Conservation (phyloP, 2,797 vertebrate genomes). For the Syndactyla subalaris region DNA sequence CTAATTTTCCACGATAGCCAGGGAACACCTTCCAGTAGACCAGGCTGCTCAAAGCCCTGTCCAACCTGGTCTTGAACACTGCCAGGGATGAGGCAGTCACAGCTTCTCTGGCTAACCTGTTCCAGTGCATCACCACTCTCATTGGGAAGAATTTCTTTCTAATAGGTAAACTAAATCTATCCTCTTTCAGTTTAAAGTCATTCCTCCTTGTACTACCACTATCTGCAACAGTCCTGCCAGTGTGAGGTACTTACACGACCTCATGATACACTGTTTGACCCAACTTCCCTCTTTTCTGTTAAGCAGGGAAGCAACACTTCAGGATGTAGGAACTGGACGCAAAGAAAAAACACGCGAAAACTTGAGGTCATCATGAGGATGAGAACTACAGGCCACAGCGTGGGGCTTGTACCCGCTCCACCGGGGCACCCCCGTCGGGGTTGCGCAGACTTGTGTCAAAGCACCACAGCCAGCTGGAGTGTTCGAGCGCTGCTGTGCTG, state of each 20-base stretch:
- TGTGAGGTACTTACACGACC: accelerated
- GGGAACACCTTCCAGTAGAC: neutral
- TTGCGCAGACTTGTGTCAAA: neutral
- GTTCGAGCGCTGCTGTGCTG: neutral
- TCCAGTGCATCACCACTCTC: neutral
- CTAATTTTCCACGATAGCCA: neutral
- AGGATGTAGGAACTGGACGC: neutral
- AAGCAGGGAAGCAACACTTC: neutral
- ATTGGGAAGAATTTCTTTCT: neutral
- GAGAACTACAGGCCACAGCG: neutral
- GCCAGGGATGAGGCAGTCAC: neutral
- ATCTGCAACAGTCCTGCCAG: neutral
- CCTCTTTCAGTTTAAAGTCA: neutral
- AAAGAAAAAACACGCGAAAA: neutral
- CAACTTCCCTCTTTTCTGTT: neutral
- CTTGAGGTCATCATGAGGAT: accelerated
- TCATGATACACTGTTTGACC: accelerated
- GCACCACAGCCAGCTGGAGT: accelerated
- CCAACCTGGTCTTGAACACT: neutral
- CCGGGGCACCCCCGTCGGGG: neutral
- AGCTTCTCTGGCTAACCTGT: neutral
- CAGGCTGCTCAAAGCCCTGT: neutral
- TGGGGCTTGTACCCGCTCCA: neutral
- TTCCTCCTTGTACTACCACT: neutral
- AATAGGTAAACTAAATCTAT: neutral